Percentiles rank a stretch among this genome's conserved stretches.
Evolutionary conservation across 2,113 vertebrate genomes (phyloP).

Genomic region (Octodon degus): DNA sequence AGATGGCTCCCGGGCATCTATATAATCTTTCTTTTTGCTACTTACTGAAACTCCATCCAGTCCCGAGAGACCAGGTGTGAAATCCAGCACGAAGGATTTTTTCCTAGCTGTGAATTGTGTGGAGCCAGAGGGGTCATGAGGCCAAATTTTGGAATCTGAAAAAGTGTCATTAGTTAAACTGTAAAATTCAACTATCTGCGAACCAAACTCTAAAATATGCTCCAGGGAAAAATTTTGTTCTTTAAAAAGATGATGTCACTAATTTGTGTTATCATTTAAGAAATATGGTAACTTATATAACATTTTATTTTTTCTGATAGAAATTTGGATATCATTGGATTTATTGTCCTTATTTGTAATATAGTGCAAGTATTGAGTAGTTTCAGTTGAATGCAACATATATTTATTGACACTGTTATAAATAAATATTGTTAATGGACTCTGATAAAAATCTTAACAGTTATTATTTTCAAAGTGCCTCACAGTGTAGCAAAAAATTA

Average conservation of each 20-base stretch:
- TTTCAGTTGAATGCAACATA: constrained; percentile 1
- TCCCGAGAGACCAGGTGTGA: constrained; percentile 67
- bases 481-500: not conserved
- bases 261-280: constrained; percentile 27
- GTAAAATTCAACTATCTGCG: constrained; percentile 46
- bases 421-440: not conserved
- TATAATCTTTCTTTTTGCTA: constrained; percentile 49
- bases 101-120: constrained; percentile 68
- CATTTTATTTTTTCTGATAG: constrained; percentile 17
- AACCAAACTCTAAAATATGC: constrained; percentile 45
- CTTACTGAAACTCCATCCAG: constrained; percentile 29
- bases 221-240: not conserved
- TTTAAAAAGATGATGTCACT: constrained; percentile 9
- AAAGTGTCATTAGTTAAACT: constrained; percentile 52
- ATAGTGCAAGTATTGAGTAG: not conserved
- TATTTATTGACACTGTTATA: not conserved
- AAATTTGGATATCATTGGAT: not conserved
- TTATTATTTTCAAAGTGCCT: not conserved
- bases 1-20: constrained; percentile 70
- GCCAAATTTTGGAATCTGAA: constrained; percentile 52
- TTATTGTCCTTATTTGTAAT: not conserved
- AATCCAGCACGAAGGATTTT: constrained; percentile 69
- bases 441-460: not conserved
- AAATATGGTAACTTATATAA: not conserved
- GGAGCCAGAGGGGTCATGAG: constrained; percentile 32